Percentiles rank a stretch among this genome's conserved stretches.
Conservation (phyloP, 1,140 invertebrate genomes). For the Calephelis virginiensis region DNA sequence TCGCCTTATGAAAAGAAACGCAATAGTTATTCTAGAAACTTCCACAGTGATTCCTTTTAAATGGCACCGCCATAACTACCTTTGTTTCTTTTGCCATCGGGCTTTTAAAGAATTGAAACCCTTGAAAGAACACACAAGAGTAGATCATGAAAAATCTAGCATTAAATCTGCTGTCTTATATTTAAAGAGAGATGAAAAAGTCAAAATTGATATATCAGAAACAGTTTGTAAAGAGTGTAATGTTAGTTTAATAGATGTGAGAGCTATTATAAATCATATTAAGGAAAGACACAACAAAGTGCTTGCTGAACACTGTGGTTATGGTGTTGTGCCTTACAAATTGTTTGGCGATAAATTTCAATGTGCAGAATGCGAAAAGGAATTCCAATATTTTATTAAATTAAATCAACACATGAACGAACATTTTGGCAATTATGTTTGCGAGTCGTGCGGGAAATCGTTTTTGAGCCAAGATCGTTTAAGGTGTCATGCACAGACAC, state of each 20-base stretch:
- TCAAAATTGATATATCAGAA: conserved; percentile 60
- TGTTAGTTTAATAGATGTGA: conserved; percentile 31
- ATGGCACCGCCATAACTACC: conserved; percentile 65
- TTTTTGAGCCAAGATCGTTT: conserved; percentile 73
- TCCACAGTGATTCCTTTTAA: conserved; percentile 62
- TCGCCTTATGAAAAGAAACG: conserved; percentile 62
- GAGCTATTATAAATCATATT: conserved; percentile 45
- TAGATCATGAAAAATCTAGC: conserved; percentile 44
- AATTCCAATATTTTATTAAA: conserved; percentile 70
- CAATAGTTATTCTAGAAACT: conserved; percentile 53
- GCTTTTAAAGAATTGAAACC: conserved; percentile 43
- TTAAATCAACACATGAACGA: conserved; percentile 71
- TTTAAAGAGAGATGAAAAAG: conserved; percentile 61
- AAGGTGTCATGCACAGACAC: conserved; percentile 48
- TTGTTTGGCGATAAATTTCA: conserved; percentile 47
- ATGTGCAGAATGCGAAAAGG: conserved; percentile 64
- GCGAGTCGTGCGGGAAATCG: conserved; percentile 87
- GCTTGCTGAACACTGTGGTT: conserved; percentile 43
- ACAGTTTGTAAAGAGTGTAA: conserved; percentile 45
- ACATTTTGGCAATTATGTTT: conserved; percentile 81
- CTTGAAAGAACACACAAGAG: conserved; percentile 54
- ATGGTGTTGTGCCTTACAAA: conserved; percentile 60
- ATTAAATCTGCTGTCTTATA: conserved; percentile 59
- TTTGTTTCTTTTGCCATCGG: conserved; percentile 66
- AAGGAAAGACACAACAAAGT: conserved; percentile 38